A percentile compares a stretch with the other conserved stretches of the same genome.
phyloP scores from a whole-genome alignment of 2,797 vertebrate species.

The Spondyliosoma cantharus region DNA sequence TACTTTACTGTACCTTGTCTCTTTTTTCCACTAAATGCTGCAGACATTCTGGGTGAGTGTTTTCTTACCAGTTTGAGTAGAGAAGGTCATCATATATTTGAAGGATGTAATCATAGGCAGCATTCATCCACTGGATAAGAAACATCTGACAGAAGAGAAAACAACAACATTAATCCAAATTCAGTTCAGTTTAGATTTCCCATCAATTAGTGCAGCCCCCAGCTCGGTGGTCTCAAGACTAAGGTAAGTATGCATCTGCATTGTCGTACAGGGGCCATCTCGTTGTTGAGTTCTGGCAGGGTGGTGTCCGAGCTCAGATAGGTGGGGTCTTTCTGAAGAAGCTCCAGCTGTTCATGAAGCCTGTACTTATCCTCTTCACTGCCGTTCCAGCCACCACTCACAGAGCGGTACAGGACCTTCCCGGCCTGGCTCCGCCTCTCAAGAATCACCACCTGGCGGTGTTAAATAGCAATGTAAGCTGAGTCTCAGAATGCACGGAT shows the following conservation, averaged over 20 bases:
- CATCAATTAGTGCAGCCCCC: neutral
- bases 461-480: constrained; percentile 38
- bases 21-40: constrained; percentile 8
- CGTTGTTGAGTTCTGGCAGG: constrained; percentile 91
- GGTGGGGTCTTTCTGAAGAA: constrained; percentile 89
- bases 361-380: constrained; percentile 89
- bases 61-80: constrained; percentile 92
- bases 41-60: constrained; percentile 7
- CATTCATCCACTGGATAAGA: constrained; percentile 91
- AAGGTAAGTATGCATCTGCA: neutral
- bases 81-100: constrained; percentile 91
- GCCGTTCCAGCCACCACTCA: constrained; percentile 92
- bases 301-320: constrained; percentile 88
- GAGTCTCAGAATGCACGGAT: constrained; percentile 11
- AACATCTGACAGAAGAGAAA: constrained; percentile 85
- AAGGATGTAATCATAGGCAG: constrained; percentile 85
- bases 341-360: constrained; percentile 91
- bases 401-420: constrained; percentile 86
- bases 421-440: constrained; percentile 90
- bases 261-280: constrained; percentile 91
- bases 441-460: constrained; percentile 91
- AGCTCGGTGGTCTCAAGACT: neutral
- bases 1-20: neutral
- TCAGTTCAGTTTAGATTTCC: neutral
- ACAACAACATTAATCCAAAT: neutral